Evolutionary conservation across 2,113 vertebrate genomes (phyloP), one percentile per base, ranked within the genome.

Genomic region (Columba janthina): DNA sequence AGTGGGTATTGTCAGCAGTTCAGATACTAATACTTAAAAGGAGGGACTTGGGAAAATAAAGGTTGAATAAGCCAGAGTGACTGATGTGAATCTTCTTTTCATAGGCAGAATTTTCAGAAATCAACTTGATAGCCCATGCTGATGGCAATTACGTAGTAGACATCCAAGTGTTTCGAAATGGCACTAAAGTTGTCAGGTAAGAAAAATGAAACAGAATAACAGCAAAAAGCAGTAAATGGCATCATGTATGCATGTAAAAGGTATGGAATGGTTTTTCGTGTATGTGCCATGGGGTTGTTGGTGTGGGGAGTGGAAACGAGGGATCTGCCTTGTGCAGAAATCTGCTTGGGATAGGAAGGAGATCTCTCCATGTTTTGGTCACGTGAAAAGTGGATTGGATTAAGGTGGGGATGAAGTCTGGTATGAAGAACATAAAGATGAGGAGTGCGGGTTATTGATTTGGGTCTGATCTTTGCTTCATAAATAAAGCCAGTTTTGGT

Each of bases 41-140:
- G 29, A 36, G 26, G 42, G 12, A 32, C 13, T 66, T 66, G 31
- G 42, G 20, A 15, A 81, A 72, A 65, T 44, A 64, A 93, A 90
- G 31, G 31, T 82, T 31, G 90, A 96, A 50, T 54, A 74, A 75
- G 25, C 11, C 42, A 48, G 38, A 10, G 26, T 81, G 71, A 88
- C 85, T 95, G 85, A 86, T 42, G 26, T 9, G 36, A 28, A 38
- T 86, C 22, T 85, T 96, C 89, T 89, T 85, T 95, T 95, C 92
- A 7, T 38, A 99, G 99, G 99, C 99, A 8, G 99, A 99, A 91
- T 99, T 99, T 98, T 99, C 99, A 44, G 99, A 99, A 96, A 97
- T 99, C 94, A 99, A 99, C 97, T 98, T 99, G 60, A 96, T 99
- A 94, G 98, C 99, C 67, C 98, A 99, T 28, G 99, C 99, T 44